Percentiles rank a stretch among this genome's conserved stretches.
Evolutionary conservation across 2,797 vertebrate genomes (phyloP).

Genomic region (Natrix natrix): DNA sequence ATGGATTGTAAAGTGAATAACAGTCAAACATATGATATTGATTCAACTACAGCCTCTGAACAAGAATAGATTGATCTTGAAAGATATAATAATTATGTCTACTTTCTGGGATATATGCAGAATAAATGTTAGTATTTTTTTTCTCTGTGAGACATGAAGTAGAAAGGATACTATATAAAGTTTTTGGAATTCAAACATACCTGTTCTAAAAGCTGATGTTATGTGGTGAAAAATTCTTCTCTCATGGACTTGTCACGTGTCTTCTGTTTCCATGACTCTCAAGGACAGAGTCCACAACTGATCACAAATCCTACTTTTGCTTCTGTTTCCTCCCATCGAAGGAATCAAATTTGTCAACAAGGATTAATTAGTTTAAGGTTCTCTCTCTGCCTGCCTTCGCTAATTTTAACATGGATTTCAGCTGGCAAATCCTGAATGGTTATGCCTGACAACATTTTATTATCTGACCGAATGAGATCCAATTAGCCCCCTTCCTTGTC

Average conservation of each 20-base stretch:
- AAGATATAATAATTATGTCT: not conserved
- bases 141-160: not conserved
- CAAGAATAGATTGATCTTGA: not conserved
- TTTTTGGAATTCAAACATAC: not conserved
- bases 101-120: not conserved
- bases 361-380: not conserved
- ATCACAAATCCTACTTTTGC: not conserved
- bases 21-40: not conserved
- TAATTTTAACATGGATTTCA: not conserved
- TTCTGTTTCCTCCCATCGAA: not conserved
- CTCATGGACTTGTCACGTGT: not conserved
- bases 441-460: not conserved
- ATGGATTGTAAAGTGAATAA: not conserved
- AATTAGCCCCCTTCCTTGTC: not conserved
- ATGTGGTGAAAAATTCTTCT: not conserved
- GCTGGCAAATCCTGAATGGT: not conserved
- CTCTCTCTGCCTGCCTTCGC: not conserved
- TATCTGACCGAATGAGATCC: not conserved
- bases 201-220: not conserved
- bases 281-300: not conserved
- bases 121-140: not conserved
- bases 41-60: not conserved
- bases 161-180: not conserved
- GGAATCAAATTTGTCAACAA: not conserved
- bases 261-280: not conserved